phyloP scores from a whole-genome alignment of 2,888 invertebrate genomes.

The Nysson spinosus region DNA sequence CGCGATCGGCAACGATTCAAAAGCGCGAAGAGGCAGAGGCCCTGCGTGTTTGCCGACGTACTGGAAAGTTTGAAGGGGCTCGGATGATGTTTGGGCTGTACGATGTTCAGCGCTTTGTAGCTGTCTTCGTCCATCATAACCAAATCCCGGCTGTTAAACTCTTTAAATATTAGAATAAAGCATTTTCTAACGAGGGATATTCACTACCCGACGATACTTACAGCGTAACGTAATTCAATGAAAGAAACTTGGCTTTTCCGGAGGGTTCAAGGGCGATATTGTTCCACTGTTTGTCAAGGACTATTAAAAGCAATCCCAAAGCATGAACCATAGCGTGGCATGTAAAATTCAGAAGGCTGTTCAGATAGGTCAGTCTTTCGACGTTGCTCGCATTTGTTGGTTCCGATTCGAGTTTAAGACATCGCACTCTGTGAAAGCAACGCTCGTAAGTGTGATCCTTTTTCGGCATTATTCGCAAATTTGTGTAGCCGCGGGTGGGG shows the following conservation, averaged over 20 bases:
- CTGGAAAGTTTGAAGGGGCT: slow-evolving; percentile 85
- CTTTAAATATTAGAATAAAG: too few relatives aligned
- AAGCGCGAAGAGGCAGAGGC: slow-evolving; percentile 85
- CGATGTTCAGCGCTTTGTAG: slow-evolving; percentile 87
- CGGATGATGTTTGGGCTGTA: slow-evolving; percentile 85
- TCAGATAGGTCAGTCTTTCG: slow-evolving; percentile 81
- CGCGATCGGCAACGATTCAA: slow-evolving; percentile 86
- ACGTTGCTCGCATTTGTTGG: slow-evolving; percentile 79
- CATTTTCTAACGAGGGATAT: too few relatives aligned
- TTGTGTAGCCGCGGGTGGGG: too few relatives aligned
- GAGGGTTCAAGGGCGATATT: slow-evolving; percentile 78
- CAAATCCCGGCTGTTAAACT: slow-evolving; percentile 81
- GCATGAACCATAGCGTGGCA: slow-evolving; percentile 83
- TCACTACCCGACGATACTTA: slow-evolving; percentile 21
- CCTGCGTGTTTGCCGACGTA: slow-evolving; percentile 82
- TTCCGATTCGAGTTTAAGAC: slow-evolving; percentile 80
- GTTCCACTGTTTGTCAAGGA: slow-evolving; percentile 84
- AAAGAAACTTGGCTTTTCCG: slow-evolving; percentile 60
- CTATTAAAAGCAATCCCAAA: slow-evolving; percentile 85
- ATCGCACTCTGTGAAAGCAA: slow-evolving; percentile 80
- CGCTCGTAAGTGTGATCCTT: slow-evolving; percentile 82
- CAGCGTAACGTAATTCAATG: slow-evolving; percentile 39
- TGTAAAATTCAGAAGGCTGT: slow-evolving; percentile 82
- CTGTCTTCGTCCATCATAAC: slow-evolving; percentile 86
- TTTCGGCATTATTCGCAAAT: slow-evolving; percentile 80